Percentiles rank a stretch among this genome's conserved stretches.
Conservation (phyloP, 2,888 invertebrate genomes). For the Globia sparganii region DNA sequence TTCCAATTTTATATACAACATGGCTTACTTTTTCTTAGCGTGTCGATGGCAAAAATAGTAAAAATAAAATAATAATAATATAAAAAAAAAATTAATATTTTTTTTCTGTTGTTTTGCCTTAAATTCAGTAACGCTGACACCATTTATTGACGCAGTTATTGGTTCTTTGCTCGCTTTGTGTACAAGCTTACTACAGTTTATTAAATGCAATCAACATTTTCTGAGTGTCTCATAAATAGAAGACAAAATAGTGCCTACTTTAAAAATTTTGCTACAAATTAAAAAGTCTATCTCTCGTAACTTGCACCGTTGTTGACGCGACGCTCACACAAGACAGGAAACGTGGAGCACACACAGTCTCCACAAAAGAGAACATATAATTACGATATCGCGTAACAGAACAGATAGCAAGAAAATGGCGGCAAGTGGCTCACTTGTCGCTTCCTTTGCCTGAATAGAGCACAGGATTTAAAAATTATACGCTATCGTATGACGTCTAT, state of each 20-base stretch:
- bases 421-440: slow-evolving; percentile 83
- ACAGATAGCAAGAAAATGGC: slow-evolving; percentile 72
- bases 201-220: neutral
- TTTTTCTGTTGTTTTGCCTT: neutral
- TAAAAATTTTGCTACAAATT: neutral
- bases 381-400: slow-evolving; percentile 84
- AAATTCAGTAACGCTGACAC: neutral
- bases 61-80: too few relatives aligned
- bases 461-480: slow-evolving; percentile 67
- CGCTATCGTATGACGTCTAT: slow-evolving; percentile 58
- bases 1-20: neutral
- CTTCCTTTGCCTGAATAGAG: slow-evolving; percentile 78
- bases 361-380: slow-evolving; percentile 88
- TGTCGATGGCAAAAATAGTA: neutral
- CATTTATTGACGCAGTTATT: neutral
- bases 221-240: neutral
- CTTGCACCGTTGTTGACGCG: slow-evolving; percentile 65
- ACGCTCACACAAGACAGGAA: slow-evolving; percentile 83
- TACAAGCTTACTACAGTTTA: neutral
- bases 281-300: slow-evolving; percentile 43
- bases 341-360: slow-evolving; percentile 78
- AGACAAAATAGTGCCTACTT: neutral
- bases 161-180: neutral
- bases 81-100: too few relatives aligned
- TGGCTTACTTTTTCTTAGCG: neutral